Conservation (phyloP, 2,888 invertebrate genomes). For the Dastarcus helophoroides region DNA sequence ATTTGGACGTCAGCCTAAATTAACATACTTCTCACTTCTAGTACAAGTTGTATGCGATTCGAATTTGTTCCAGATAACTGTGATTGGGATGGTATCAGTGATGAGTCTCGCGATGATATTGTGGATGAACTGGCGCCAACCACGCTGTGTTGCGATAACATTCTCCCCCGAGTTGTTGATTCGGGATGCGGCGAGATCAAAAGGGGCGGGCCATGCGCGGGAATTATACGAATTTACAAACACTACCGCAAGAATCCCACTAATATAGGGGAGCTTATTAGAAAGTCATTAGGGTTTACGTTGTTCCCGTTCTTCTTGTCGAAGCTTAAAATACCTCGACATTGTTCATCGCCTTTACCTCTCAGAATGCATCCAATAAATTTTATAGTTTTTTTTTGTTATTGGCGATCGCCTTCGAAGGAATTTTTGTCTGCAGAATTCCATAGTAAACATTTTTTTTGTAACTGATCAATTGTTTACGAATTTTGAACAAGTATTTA, state of each 20-base stretch:
- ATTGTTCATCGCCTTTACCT: too few relatives aligned
- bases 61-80: neutral
- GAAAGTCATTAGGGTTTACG: too few relatives aligned
- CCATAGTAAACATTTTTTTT: too few relatives aligned
- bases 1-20: neutral
- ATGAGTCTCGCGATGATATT: constrained; percentile 12
- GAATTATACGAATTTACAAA: constrained; percentile 18
- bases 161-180: constrained; percentile 21
- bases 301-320: too few relatives aligned
- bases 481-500: too few relatives aligned
- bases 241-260: constrained; percentile 1
- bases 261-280: neutral
- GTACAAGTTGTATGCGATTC: neutral
- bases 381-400: too few relatives aligned
- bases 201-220: constrained; percentile 26
- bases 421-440: too few relatives aligned
- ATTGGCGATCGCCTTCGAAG: too few relatives aligned
- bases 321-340: too few relatives aligned
- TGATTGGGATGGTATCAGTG: constrained; percentile 5
- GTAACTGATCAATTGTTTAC: too few relatives aligned
- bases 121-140: constrained; percentile 17
- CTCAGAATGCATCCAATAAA: too few relatives aligned
- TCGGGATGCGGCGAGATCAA: constrained; percentile 17
- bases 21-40: neutral
- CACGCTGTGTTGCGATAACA: constrained; percentile 20